Evolutionary conservation across 2,888 invertebrate species (phyloP).

Genomic region (Tetranychus truncatus): DNA sequence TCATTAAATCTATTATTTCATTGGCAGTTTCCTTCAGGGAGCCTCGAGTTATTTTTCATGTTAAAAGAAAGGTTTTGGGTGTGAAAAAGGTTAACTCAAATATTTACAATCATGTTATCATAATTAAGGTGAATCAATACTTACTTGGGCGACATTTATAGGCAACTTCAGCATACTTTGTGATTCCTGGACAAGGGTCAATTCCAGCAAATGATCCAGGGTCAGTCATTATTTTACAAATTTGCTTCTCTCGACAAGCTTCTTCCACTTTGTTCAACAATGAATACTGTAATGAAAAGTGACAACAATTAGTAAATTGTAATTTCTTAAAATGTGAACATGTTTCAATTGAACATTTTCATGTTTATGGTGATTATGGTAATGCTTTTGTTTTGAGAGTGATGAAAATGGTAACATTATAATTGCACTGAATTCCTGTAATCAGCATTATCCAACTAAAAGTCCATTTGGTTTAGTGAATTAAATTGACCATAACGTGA

Average conservation of each 20-base stretch:
- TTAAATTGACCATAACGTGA: neutral
- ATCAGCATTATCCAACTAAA: neutral
- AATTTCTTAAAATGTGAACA: no score
- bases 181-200: conserved; percentile 76
- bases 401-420: neutral
- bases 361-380: no score
- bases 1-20: no score
- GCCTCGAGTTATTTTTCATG: neutral
- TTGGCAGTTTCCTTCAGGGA: no score
- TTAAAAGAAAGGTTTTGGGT: conserved; percentile 3
- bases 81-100: neutral
- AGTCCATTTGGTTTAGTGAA: neutral
- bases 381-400: no score
- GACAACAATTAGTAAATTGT: no score
- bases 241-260: conserved; percentile 75
- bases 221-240: conserved; percentile 70
- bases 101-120: neutral
- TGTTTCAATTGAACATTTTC: no score
- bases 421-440: neutral
- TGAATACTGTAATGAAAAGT: conserved; percentile 24
- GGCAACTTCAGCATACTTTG: conserved; percentile 83
- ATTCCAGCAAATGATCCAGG: conserved; percentile 61
- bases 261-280: conserved; percentile 72
- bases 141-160: conserved; percentile 94
- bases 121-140: conserved; percentile 19